These are phyloP conservation scores for Anhinga rufa DNA, from an alignment of 2,113 vertebrate genomes.

Conservation along the genomic window DNA sequence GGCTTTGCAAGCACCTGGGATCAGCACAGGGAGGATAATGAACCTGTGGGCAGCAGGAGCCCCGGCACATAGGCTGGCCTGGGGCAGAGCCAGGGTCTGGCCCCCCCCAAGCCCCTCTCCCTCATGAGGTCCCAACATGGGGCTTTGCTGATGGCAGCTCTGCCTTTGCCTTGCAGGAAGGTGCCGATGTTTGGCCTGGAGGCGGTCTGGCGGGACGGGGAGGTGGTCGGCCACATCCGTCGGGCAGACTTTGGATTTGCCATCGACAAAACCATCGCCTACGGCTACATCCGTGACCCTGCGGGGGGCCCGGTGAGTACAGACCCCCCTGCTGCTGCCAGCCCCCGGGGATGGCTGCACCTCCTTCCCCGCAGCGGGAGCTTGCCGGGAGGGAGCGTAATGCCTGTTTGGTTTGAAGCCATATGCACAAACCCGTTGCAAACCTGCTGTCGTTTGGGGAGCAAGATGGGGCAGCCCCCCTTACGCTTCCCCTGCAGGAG, in stretches of 20 bases:
- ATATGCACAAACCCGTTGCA: fast-evolving
- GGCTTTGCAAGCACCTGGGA: background rate
- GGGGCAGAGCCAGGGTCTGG: background rate
- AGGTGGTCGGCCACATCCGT: conserved; percentile 86
- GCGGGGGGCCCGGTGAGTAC: conserved; percentile 82
- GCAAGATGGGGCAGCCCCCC: background rate
- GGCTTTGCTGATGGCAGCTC: background rate
- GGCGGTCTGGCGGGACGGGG: conserved; percentile 85
- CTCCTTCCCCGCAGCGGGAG: fast-evolving
- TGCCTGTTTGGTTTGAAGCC: background rate
- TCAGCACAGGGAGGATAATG: fast-evolving
- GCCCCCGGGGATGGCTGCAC: fast-evolving
- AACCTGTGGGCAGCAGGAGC: background rate
- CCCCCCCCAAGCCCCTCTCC: background rate
- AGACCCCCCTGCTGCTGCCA: background rate
- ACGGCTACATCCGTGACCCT: conserved; percentile 87
- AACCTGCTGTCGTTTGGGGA: fast-evolving
- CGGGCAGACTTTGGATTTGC: conserved; percentile 87
- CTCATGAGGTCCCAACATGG: fast-evolving
- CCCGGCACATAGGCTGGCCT: fast-evolving
- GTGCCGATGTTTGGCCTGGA: conserved; percentile 94
- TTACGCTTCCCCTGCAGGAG: fast-evolving
- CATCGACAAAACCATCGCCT: conserved; percentile 87
- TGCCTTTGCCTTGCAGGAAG: conserved; percentile 71
- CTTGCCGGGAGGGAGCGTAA: fast-evolving